A percentile compares a stretch with the other conserved stretches of the same genome.
These are phyloP conservation scores for Synanthedon andrenaeformis DNA, from an alignment of 2,888 invertebrate genomes.

Conservation along the genomic window DNA sequence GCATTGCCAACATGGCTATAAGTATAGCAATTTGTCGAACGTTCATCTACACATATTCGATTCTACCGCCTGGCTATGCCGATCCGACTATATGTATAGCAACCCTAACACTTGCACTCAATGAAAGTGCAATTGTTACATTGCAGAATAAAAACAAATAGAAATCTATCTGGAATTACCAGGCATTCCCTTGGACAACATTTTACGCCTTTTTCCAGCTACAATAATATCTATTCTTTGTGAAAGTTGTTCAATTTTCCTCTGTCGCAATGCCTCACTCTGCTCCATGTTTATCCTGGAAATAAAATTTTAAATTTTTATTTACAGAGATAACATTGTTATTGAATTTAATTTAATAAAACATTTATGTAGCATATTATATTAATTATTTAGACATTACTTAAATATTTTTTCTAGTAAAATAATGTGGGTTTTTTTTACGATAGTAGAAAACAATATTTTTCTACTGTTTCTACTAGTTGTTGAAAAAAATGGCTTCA, in stretches of 20 bases:
- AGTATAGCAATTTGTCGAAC: too few relatives aligned
- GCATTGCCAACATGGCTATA: too few relatives aligned
- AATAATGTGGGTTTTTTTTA: neutral
- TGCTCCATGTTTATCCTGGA: slow-evolving; percentile 48
- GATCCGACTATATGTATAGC: too few relatives aligned
- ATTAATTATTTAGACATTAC: neutral
- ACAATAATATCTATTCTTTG: slow-evolving; percentile 80
- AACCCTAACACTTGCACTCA: too few relatives aligned
- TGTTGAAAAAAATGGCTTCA: too few relatives aligned
- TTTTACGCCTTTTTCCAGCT: slow-evolving; percentile 80
- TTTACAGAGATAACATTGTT: neutral
- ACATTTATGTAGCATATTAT: neutral
- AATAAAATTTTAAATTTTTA: slow-evolving; percentile 3
- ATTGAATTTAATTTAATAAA: neutral
- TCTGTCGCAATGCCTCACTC: slow-evolving; percentile 56
- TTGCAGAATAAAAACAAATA: too few relatives aligned
- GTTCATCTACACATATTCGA: too few relatives aligned
- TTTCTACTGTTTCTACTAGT: too few relatives aligned
- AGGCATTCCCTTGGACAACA: slow-evolving; percentile 59
- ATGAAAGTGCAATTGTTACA: too few relatives aligned
- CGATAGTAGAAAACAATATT: neutral
- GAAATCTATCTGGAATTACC: neutral
- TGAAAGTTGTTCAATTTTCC: slow-evolving; percentile 73
- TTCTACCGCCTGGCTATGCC: too few relatives aligned
- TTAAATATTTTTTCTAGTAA: neutral